Base-by-base conservation (phyloP, 2,797 vertebrate species). In the Chaetodon trifasciatus region DNA sequence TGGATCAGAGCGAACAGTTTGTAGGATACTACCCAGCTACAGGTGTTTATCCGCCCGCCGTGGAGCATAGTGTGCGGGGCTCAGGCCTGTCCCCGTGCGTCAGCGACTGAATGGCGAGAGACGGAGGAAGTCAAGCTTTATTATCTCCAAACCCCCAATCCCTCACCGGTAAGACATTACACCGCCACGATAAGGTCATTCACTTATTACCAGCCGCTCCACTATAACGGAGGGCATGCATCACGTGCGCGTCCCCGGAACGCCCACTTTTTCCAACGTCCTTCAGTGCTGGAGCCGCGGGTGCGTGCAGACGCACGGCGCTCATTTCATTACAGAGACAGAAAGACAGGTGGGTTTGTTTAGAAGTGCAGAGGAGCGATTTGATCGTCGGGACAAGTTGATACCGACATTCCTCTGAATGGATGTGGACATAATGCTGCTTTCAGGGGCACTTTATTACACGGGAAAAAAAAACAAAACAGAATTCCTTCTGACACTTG, bases 121-220 rank as follows among this genome's bases (percentile, higher is more conserved):
- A 94, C 85, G 11, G 89, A 28, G 93, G 91, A 93, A 95, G 94
- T 92, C 88, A 60, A 83, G 95, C 94, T 95, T 96, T 94, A 94
- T 96, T 95, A 94, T 93, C 94, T 93, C 94, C 94, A 91, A 94
- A 95, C 78, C 94, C 1, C 94, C 96, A 94, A 94, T 96, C 95
- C 94, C 95, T 96, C 94, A 95, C 93, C 95, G 94, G 93, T 92
- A 95, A 97, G 94, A 95, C 95, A 95, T 87, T 73, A 95, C 95
- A 94, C 94, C 94, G 92, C 93, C 94, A 84, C 92, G 91, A 95
- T 95, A 95, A 94, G 96, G 96, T 97, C 96, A 96, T 93, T 94
- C 95, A 92, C 93, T 96, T 95, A 96, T 96, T 96, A 96, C 91
- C 85, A 94, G 89, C 86, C 88, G 91, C 79, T 92, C 86, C 94